These are phyloP conservation scores for Eledona agricola DNA, from an alignment of 2,888 invertebrate genomes.

Conservation along the genomic window DNA sequence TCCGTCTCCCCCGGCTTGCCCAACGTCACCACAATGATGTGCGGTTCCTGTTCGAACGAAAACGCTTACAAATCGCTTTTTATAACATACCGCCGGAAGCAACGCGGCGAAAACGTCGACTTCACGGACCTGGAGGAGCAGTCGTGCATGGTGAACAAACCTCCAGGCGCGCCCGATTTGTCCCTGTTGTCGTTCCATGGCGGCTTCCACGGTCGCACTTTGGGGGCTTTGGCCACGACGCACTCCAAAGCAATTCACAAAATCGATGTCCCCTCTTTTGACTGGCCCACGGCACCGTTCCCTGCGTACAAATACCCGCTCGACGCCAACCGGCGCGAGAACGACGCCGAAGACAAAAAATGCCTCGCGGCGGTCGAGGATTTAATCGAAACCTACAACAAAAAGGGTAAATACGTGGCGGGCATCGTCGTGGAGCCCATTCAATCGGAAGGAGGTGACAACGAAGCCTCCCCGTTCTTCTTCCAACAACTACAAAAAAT, in stretches of 20 bases:
- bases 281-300: slow-evolving; percentile 95
- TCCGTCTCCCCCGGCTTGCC: slow-evolving; percentile 74
- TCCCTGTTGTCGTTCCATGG: slow-evolving; percentile 88
- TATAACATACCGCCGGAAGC: slow-evolving; percentile 80
- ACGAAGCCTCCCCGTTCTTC: slow-evolving; percentile 90
- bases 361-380: slow-evolving; percentile 76
- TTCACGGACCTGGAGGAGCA: slow-evolving; percentile 81
- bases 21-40: slow-evolving; percentile 95
- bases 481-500: slow-evolving; percentile 86
- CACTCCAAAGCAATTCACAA: slow-evolving; percentile 97
- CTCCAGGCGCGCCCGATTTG: slow-evolving; percentile 87
- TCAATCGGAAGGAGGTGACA: slow-evolving; percentile 97
- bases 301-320: slow-evolving; percentile 88
- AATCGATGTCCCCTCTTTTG: slow-evolving; percentile 91
- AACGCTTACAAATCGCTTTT: slow-evolving; percentile 96
- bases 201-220: slow-evolving; percentile 94
- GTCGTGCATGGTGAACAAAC: slow-evolving; percentile 84
- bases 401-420: slow-evolving; percentile 80
- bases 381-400: slow-evolving; percentile 76
- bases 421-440: slow-evolving; percentile 96
- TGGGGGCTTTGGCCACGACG: slow-evolving; percentile 86
- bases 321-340: slow-evolving; percentile 79
- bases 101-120: slow-evolving; percentile 74
- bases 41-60: slow-evolving; percentile 97
- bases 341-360: slow-evolving; percentile 82